Evolutionary conservation across 2,113 vertebrate genomes (phyloP), one percentile per base, ranked within the genome.

Genomic region (Seriola rivoliana): DNA sequence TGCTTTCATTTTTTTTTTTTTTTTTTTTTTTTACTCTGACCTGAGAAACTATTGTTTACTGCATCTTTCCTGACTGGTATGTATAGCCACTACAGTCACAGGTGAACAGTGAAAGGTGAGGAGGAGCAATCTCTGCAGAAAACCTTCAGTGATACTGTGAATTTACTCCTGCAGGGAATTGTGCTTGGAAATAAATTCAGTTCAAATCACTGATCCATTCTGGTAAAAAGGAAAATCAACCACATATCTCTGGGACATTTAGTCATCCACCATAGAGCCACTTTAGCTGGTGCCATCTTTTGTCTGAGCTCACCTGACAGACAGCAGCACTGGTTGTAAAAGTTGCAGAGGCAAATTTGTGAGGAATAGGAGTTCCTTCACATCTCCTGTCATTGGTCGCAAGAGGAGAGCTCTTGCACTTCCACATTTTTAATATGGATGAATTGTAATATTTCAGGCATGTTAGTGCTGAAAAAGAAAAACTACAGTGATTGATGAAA

Each of bases 61-160:
- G 32, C 55, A 80, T 84, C 79, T 66, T 80, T 64, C 86, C 71
- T 42, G 85, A 79, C 64, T 91, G 71, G 50, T 90, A 76, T 71
- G 84, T 88, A 48, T 54, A 34, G 21, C 44, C 38, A 59, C 64
- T 64, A 12, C 4, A 60, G 68, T 70, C 57, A 48, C 42, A 75
- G 23, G 52, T 42, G 58, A 75, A 58, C 55, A 72, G 71, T 48
- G n/a, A 52, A 62, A 44, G 23, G 55, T 63, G 65, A 54, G 34
- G 3, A 25, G 44, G 34, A 46, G 58, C 13, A 34, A 44, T 34
- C 16, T 36, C 32, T 34, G 58, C 70, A 74, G 32, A 68, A 62
- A 44, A 29, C 62, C 48, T 66, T 80, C 23, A 59, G 4, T 3
- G 46, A 50, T 54, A 3, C 66, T 38, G 71, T 12, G n/a, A 60